Conservation (phyloP, 1,140 invertebrate species). For the Chlorops oryzae region DNA sequence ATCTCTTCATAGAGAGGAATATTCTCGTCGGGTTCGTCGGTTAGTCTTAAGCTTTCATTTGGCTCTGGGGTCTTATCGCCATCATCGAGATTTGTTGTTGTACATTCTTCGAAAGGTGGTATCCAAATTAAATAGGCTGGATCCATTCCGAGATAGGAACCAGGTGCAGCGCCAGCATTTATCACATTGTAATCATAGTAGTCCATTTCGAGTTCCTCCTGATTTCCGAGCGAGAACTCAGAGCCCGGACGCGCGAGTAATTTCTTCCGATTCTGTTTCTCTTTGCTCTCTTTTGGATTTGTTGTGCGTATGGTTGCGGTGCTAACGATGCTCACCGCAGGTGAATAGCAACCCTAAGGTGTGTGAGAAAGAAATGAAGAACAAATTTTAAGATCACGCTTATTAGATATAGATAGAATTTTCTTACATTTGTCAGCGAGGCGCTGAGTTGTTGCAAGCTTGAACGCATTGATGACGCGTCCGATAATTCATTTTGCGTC, state of each 20-base stretch:
- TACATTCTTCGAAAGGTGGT: constrained; percentile 55
- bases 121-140: constrained; percentile 82
- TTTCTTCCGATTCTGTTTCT: constrained; percentile 63
- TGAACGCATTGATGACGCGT: constrained; percentile 31
- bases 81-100: constrained; percentile 24
- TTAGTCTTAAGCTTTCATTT: neutral
- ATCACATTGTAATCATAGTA: constrained; percentile 46
- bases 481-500: constrained; percentile 34
- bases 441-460: constrained; percentile 34
- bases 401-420: too few relatives aligned
- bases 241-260: constrained; percentile 63
- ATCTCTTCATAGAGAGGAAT: constrained; percentile 48
- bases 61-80: constrained; percentile 40
- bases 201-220: constrained; percentile 68
- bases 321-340: constrained; percentile 54
- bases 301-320: constrained; percentile 58
- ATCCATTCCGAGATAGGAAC: constrained; percentile 78
- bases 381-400: too few relatives aligned
- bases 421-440: constrained; percentile 43
- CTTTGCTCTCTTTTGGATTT: constrained; percentile 68
- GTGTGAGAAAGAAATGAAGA: too few relatives aligned
- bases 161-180: constrained; percentile 70
- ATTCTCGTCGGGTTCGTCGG: constrained; percentile 9
- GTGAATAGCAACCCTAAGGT: constrained; percentile 62
- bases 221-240: constrained; percentile 68